Conservation (phyloP, 2,888 invertebrate species). For the Cylindroiulus punctatus region DNA sequence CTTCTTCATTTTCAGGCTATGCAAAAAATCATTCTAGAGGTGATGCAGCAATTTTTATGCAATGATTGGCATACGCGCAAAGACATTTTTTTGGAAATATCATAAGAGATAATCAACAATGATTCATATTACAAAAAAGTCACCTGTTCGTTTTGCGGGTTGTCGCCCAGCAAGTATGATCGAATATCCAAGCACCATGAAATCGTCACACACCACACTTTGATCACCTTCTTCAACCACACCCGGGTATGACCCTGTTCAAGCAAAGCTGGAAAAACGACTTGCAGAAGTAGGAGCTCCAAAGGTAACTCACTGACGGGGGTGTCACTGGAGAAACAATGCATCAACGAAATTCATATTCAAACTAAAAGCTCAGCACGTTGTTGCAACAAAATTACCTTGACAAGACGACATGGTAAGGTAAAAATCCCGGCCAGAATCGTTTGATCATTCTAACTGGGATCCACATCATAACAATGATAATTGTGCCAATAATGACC, state of each 20-base stretch:
- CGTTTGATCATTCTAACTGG: constrained; percentile 88
- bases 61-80: not conserved
- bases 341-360: constrained; percentile 16
- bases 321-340: constrained; percentile 71
- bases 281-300: constrained; percentile 89
- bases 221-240: constrained; percentile 90
- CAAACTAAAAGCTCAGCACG: not conserved
- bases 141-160: constrained; percentile 61
- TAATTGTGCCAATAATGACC: constrained; percentile 94
- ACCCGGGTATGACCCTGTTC: constrained; percentile 96
- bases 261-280: constrained; percentile 92
- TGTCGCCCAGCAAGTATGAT: constrained; percentile 87
- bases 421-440: constrained; percentile 86
- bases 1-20: constrained; percentile 52
- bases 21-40: not conserved
- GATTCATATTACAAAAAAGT: not conserved
- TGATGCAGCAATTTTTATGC: not conserved
- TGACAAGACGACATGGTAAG: constrained; percentile 85
- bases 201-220: constrained; percentile 85
- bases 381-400: constrained; percentile 61
- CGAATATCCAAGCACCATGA: constrained; percentile 86
- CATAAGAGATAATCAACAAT: too few relatives aligned
- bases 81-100: not conserved
- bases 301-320: constrained; percentile 91
- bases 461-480: constrained; percentile 94